Percentiles rank a stretch among this genome's conserved stretches.
Evolutionary conservation across 2,797 vertebrate species (phyloP).

Genomic region (Sphenodon punctatus): DNA sequence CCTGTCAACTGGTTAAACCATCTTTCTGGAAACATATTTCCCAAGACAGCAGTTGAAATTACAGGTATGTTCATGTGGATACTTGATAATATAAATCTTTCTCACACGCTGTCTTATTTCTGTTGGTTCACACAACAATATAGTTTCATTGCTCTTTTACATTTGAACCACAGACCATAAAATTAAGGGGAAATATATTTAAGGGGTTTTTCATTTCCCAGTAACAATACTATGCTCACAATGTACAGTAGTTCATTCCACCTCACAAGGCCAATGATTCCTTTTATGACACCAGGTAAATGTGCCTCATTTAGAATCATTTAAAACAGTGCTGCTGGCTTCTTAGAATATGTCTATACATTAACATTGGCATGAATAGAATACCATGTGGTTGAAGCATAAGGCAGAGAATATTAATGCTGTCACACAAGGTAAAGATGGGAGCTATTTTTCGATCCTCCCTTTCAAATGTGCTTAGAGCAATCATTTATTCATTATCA

Average conservation of each 20-base stretch:
- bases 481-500: slow-evolving; percentile 63
- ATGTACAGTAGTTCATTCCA: slow-evolving; percentile 38
- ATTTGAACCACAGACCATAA: slow-evolving; percentile 30
- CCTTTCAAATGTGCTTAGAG: slow-evolving; percentile 57
- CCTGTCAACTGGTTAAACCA: slow-evolving; percentile 51
- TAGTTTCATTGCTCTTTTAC: slow-evolving; percentile 46
- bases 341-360: slow-evolving; percentile 12
- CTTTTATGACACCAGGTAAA: slow-evolving; percentile 13
- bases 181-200: slow-evolving; percentile 47
- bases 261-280: slow-evolving; percentile 43
- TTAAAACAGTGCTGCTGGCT: slow-evolving; percentile 47
- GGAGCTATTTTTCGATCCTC: slow-evolving; percentile 58
- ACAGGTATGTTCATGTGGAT: slow-evolving; percentile 52
- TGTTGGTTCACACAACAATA: slow-evolving; percentile 51
- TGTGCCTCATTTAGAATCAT: slow-evolving; percentile 38
- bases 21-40: slow-evolving; percentile 64
- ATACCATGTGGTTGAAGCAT: slow-evolving; percentile 21
- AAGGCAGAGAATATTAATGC: slow-evolving; percentile 58
- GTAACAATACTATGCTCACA: slow-evolving; percentile 17
- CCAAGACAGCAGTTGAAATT: slow-evolving; percentile 58
- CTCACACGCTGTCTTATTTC: slow-evolving; percentile 43
- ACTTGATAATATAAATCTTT: slow-evolving; percentile 52
- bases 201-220: slow-evolving; percentile 46
- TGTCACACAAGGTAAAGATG: slow-evolving; percentile 50
- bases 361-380: slow-evolving; percentile 37